A percentile compares a stretch with the other conserved stretches of the same genome.
phyloP scores from a whole-genome alignment of 1,140 invertebrate genomes.

The Solenopsis fugax region DNA sequence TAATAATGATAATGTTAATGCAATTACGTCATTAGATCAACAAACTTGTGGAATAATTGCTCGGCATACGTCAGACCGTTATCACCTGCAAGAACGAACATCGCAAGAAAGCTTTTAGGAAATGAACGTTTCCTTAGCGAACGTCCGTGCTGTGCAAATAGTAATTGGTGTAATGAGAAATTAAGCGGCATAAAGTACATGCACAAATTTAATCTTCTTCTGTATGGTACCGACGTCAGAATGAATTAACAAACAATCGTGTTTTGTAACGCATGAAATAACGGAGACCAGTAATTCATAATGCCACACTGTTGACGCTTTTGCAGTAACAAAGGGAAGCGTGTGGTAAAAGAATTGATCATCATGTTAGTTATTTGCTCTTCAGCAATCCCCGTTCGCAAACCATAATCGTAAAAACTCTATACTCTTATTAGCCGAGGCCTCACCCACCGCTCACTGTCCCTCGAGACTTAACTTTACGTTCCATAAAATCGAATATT shows the following conservation, averaged over 20 bases:
- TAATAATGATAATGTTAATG: constrained; percentile 34
- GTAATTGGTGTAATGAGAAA: constrained; percentile 56
- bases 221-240: background rate
- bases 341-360: background rate
- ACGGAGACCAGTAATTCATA: background rate
- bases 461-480: constrained; percentile 38
- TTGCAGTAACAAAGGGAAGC: background rate
- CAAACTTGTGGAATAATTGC: constrained; percentile 40
- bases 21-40: constrained; percentile 30
- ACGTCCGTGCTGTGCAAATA: background rate
- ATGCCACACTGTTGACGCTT: background rate
- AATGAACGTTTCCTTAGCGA: constrained; percentile 41
- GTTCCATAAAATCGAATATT: constrained; percentile 30
- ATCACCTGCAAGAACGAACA: constrained; percentile 29
- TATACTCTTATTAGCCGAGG: constrained; percentile 31
- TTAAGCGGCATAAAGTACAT: constrained; percentile 36
- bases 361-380: constrained; percentile 13
- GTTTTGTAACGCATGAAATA: background rate
- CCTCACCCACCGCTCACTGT: background rate
- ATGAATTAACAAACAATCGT: constrained; percentile 7
- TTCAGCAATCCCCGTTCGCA: background rate
- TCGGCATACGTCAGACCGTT: background rate
- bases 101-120: constrained; percentile 50
- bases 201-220: constrained; percentile 25
- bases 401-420: constrained; percentile 38